Evolutionary conservation across 1,140 invertebrate species (phyloP).

Genomic region (Trinorchestia longiramus): DNA sequence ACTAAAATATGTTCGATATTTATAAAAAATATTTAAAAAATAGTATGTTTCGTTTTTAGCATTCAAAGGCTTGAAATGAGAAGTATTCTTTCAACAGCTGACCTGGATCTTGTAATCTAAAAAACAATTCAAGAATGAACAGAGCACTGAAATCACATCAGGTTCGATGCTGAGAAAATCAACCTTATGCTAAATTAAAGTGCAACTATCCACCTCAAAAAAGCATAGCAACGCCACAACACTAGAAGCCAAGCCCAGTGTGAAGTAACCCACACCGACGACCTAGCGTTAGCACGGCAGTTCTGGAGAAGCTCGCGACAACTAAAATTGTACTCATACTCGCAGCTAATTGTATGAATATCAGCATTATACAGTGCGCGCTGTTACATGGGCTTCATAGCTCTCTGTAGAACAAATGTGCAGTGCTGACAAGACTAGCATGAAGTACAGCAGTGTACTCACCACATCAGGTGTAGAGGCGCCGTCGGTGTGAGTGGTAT

Average conservation of each 20-base stretch:
- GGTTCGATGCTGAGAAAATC: neutral
- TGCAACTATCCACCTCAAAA: neutral
- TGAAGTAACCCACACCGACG: neutral
- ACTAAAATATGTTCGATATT: neutral
- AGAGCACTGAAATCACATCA: neutral
- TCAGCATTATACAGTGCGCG: neutral
- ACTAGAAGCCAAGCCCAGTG: neutral
- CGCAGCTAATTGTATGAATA: neutral
- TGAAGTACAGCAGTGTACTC: slow-evolving; percentile 74
- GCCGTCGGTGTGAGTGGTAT: slow-evolving; percentile 92
- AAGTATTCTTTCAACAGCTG: neutral
- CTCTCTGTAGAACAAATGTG: neutral
- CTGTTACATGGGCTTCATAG: neutral
- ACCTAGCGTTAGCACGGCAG: neutral
- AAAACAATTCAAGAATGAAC: neutral
- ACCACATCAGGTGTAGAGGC: slow-evolving; percentile 95
- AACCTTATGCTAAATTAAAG: neutral
- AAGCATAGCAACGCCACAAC: neutral
- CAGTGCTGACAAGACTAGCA: neutral
- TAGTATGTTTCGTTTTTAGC: neutral
- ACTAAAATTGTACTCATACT: neutral
- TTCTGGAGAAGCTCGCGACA: no score
- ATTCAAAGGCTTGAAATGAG: neutral
- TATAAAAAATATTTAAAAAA: neutral
- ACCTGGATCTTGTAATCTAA: neutral